Evolutionary conservation across 2,888 invertebrate species (phyloP), one percentile per base, ranked within the genome.

Genomic region (Suillia variegata): DNA sequence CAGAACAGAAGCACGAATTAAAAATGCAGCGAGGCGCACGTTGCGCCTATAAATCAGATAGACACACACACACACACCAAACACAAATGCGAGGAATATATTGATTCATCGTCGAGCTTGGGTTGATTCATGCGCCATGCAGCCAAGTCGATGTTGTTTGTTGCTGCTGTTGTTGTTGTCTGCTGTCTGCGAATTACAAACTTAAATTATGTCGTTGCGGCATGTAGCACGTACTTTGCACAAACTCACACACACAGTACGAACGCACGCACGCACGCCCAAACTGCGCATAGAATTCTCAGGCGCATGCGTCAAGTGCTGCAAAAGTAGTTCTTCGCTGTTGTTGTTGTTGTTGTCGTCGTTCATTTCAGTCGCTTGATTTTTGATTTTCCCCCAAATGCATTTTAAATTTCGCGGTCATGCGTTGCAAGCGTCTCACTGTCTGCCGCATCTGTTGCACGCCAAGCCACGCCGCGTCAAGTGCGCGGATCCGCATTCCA

Each of bases 11-110:
- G 10, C 3, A n/a, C 6, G 38, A 10, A 38, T 38, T 38, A n/a
- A n/a, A 38, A 38, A 38, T 38, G 38, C 38, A 38, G 38, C n/a
- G n/a, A n/a, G n/a, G 38, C 38, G 38, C 38, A 10, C 38, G 38
- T 38, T 38, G n/a, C 3, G 38, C 26, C 26, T 6, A 26, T 26
- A 26, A 26, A 26, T 26, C 26, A 26, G 5, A 5, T 5, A 26
- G 38, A n/a, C 38, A 13, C n/a, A 38, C n/a, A 38, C 26, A 38
- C 12, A 31, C 6, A 31, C 6, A 12, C 12, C 12, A 8, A 31
- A 31, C 6, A 31, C 6, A 31, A 31, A 31, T 31, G 31, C 6
- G 6, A 31, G 12, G 6, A 31, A 31, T 6, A 12, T 31, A 8
- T n/a, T n/a, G 38, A n/a, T 38, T 38, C 38, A n/a, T 10, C 13